phyloP scores from a whole-genome alignment of 2,888 invertebrate genomes.

The Tetramorium bicarinatum region DNA sequence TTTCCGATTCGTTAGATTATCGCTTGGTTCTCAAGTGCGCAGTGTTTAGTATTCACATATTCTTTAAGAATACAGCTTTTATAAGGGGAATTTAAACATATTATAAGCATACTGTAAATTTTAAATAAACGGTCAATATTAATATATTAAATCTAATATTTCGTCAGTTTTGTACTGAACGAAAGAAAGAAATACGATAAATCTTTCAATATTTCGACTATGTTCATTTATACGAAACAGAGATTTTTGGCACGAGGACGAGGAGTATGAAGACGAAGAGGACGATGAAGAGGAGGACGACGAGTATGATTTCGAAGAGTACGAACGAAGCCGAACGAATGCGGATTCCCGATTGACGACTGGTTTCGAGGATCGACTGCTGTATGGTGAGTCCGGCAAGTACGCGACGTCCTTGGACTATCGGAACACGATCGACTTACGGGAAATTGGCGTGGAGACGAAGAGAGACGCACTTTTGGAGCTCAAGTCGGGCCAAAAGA shows the following conservation, averaged over 20 bases:
- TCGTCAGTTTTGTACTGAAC: background rate
- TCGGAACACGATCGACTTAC: conserved; percentile 83
- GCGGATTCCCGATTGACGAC: conserved; percentile 68
- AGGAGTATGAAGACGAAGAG: conserved; percentile 82
- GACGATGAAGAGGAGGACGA: conserved; percentile 79
- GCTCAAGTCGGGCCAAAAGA: conserved; percentile 79
- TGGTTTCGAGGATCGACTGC: conserved; percentile 80
- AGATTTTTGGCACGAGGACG: conserved; percentile 80
- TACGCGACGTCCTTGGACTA: conserved; percentile 82
- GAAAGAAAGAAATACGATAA: background rate
- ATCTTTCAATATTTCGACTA: background rate
- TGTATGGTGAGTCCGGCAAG: conserved; percentile 82
- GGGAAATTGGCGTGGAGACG: conserved; percentile 84
- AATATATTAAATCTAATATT: background rate
- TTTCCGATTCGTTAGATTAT: conserved; percentile 20
- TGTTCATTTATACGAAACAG: conserved; percentile 54
- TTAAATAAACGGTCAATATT: background rate
- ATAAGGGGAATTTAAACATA: too few relatives aligned
- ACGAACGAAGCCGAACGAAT: conserved; percentile 87
- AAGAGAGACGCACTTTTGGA: conserved; percentile 81
- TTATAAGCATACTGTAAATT: background rate
- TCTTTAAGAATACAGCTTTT: background rate
- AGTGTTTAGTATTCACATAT: background rate
- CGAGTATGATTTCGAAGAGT: conserved; percentile 81
- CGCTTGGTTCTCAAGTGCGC: background rate